Evolutionary conservation across 1,140 invertebrate genomes (phyloP), one percentile per base, ranked within the genome.

Genomic region (Calliphora vicina): DNA sequence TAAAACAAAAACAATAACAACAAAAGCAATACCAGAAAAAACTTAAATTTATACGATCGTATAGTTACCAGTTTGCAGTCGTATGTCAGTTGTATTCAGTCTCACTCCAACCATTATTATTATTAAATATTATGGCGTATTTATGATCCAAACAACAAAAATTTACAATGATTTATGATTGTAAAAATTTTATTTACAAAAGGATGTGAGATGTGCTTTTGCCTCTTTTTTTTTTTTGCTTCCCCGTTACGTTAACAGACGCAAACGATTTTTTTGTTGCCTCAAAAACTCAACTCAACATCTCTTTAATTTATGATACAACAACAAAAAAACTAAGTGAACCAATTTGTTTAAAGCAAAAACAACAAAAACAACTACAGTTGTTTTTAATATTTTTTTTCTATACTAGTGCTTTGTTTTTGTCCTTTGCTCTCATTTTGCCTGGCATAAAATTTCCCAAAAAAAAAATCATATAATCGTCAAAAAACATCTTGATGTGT

Each of bases 131-230:
- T 23, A 43, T 43, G 74, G 20, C 35, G 23, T 10, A 23, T 67
- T 67, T 67, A 23, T 67, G n/a, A 67, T 67, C 17, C 73, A 25
- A n/a, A 29, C 42, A 78, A 78, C 35, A 78, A 78, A 78, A 78
- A 43, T 78, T 78, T 35, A 25, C 74, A 20, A 78, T 78, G 74
- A 78, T 78, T 78, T 78, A 78, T 78, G 74, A 78, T 78, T 78
- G 35, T 43, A 43, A 74, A 27, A 29, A 74, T 74, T 74, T 74
- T 74, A 74, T 67, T 67, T 67, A 25, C n/a, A 23, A 67, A 67
- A 67, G 61, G 72, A 74, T 43, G 23, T 43, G 35, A 78, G 17
- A 23, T 78, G 35, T 25, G n/a, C 17, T 45, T n/a, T 42, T 73
- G 2, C 35, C 10, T 35, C 35, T 2, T 5, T 35, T 35, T 5